Evolutionary conservation across 2,888 invertebrate species (phyloP).

Genomic region (Tipula confusa): DNA sequence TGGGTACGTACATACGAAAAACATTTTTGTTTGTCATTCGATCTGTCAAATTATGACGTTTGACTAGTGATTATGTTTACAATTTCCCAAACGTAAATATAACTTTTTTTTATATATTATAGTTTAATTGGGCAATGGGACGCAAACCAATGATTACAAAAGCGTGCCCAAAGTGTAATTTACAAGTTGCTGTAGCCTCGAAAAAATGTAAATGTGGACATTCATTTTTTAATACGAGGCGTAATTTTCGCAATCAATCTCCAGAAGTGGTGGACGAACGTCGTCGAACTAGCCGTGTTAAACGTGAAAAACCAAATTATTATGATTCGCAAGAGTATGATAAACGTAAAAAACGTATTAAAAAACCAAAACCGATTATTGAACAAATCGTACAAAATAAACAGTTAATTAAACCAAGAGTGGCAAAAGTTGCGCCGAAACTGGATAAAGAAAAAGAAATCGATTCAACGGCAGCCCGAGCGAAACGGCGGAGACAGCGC

Average conservation of each 20-base stretch:
- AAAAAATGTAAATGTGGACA: conserved; percentile 81
- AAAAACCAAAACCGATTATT: not conserved
- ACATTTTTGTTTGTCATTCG: not conserved
- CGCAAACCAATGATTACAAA: conserved; percentile 59
- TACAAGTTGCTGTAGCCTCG: conserved; percentile 76
- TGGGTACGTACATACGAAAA: not conserved
- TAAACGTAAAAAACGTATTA: conserved; percentile 57
- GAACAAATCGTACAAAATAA: not conserved
- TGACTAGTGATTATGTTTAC: not conserved
- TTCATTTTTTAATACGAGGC: conserved; percentile 68
- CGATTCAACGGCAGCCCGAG: conserved; percentile 45
- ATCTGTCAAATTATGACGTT: not conserved
- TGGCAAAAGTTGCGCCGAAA: conserved; percentile 28
- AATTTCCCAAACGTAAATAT: no score
- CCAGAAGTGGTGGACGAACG: conserved; percentile 46
- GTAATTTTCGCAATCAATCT: conserved; percentile 40
- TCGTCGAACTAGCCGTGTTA: conserved; percentile 66
- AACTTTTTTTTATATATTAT: not conserved
- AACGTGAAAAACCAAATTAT: conserved; percentile 74
- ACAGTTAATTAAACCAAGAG: conserved; percentile 28
- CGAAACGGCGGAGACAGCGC: conserved; percentile 44
- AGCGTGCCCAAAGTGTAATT: conserved; percentile 70
- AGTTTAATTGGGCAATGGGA: not conserved
- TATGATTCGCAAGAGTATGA: conserved; percentile 78
- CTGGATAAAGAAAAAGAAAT: conserved; percentile 52